These are phyloP conservation scores for Solea solea DNA, from an alignment of 2,113 vertebrate genomes.

Conservation along the genomic window DNA sequence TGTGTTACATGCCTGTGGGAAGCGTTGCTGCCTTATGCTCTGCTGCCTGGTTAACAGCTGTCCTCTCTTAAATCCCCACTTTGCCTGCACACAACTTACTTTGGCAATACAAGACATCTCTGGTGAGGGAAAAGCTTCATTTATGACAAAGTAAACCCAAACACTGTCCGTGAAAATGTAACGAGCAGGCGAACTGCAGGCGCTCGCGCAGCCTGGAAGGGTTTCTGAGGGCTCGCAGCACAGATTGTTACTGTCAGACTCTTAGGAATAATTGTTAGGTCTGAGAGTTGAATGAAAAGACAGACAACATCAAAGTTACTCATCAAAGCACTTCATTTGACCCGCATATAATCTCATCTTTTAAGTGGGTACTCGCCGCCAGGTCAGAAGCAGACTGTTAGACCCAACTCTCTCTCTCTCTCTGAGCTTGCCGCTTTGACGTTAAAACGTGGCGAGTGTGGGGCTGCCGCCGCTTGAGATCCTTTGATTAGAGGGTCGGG, in stretches of 20 bases:
- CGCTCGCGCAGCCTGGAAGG: constrained; percentile 4
- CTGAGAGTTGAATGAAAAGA: constrained; percentile 50
- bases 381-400: constrained; percentile 43
- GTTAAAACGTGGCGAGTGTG: constrained; percentile 26
- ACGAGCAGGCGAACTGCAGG: constrained; percentile 25
- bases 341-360: constrained; percentile 75
- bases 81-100: constrained; percentile 15
- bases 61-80: constrained; percentile 13
- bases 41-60: constrained; percentile 28
- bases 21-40: constrained; percentile 3
- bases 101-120: constrained; percentile 23
- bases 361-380: constrained; percentile 53
- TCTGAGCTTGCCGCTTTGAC: constrained; percentile 50
- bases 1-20: constrained; percentile 25
- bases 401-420: constrained; percentile 44
- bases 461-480: constrained; percentile 29
- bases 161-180: constrained; percentile 34
- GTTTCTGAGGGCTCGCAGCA: constrained; percentile 22
- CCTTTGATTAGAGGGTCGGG: constrained; percentile 62
- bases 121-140: constrained; percentile 50
- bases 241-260: constrained; percentile 39
- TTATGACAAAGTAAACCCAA: constrained; percentile 53
- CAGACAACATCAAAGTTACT: constrained; percentile 71
- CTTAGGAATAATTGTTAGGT: constrained; percentile 33
- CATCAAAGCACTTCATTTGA: constrained; percentile 73